These are phyloP conservation scores for Australoheros facetus DNA, from an alignment of 2,797 vertebrate species.

Conservation along the genomic window DNA sequence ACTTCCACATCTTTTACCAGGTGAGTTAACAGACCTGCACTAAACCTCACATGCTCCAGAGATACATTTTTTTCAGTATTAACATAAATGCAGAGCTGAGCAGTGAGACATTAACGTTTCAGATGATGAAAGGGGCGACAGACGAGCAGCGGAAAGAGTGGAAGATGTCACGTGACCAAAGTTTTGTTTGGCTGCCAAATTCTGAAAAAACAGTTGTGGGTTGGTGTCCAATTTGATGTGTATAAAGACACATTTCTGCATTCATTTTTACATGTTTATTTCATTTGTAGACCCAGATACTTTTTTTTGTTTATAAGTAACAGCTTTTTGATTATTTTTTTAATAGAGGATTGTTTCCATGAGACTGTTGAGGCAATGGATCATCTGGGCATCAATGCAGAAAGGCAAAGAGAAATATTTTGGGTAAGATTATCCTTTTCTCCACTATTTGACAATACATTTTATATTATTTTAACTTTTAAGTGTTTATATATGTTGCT, in stretches of 20 bases:
- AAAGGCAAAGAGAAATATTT: constrained; percentile 87
- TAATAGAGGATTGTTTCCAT: constrained; percentile 90
- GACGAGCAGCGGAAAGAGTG: constrained; percentile 88
- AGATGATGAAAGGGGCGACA: constrained; percentile 93
- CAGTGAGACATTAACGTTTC: constrained; percentile 16
- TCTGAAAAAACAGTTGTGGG: constrained; percentile 87
- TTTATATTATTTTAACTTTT: no score
- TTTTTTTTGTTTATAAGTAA: not conserved
- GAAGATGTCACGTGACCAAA: constrained; percentile 81
- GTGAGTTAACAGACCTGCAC: constrained; percentile 60
- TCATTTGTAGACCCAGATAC: not conserved
- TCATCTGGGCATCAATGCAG: constrained; percentile 86
- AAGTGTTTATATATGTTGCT: no score
- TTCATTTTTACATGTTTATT: not conserved
- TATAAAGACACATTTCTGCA: not conserved
- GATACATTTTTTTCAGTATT: not conserved
- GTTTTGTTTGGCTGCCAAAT: constrained; percentile 91
- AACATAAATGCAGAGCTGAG: not conserved
- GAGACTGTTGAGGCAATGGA: constrained; percentile 91
- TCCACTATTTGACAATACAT: no score
- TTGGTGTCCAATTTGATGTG: constrained; percentile 47
- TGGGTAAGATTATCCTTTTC: constrained; percentile 77
- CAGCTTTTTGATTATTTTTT: constrained; percentile 48
- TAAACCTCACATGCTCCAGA: not conserved
- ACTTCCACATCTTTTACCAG: constrained; percentile 99